Evolutionary conservation across 2,888 invertebrate species (phyloP), one percentile per base, ranked within the genome.

Genomic region (Mythimna lalbum): DNA sequence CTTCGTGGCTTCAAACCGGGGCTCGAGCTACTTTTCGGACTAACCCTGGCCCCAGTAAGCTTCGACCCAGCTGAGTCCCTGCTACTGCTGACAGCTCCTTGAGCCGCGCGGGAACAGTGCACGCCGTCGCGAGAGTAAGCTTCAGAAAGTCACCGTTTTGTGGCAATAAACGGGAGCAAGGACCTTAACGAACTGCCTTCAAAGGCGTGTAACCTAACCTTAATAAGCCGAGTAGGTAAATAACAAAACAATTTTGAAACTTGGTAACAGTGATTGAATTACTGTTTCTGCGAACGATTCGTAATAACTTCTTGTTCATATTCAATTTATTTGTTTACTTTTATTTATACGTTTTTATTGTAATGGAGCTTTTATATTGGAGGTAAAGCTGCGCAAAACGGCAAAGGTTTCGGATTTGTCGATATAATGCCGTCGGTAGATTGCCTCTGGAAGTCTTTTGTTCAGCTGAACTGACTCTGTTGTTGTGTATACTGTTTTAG

Each of bases 181-280:
- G 33, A 7, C 33, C 33, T 49, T 49, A 49, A 49, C n/a, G 9
- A 7, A 9, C 19, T 49, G n/a, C 19, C 47, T n/a, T n/a, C 47
- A n/a, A 49, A n/a, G 9, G 19, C 43, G 5, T 55, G 49, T 73
- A 72, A 61, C 43, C 66, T 17, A 52, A 56, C 14, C 57, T 36
- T n/a, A 49, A 49, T n/a, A 43, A 72, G 0, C 1, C n/a, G 31
- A 72, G 4, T 21, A 21, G 12, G 5, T 23, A 78, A 59, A 55
- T 23, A 74, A 74, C 60, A 76, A 69, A 69, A 64, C 50, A 76
- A 70, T 53, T 56, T 50, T 27, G 4, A 27, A 27, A 52, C 31
- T 62, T 17, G 9, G 62, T 27, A 80, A 60, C 78, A 49, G 52
- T 63, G 60, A 76, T 76, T 63, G 47, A 60, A 80, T 80, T 80